phyloP scores from a whole-genome alignment of 2,888 invertebrate species.

The Hemithea aestivaria region DNA sequence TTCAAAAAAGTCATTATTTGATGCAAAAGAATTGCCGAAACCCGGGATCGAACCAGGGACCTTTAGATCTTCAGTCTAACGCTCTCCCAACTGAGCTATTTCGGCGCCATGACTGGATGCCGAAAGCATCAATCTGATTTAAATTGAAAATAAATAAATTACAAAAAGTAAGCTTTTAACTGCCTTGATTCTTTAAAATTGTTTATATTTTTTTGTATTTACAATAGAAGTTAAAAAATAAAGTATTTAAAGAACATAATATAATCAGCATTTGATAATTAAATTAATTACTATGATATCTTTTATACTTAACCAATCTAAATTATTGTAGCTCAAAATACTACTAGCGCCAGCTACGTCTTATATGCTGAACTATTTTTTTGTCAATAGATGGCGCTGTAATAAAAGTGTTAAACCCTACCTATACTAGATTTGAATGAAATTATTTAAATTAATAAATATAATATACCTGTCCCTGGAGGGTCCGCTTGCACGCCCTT shows the following conservation, averaged over 20 bases:
- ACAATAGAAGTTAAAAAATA: no score
- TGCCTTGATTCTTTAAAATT: no score
- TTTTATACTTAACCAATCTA: no score
- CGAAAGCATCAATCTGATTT: background rate
- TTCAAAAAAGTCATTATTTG: no score
- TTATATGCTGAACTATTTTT: background rate
- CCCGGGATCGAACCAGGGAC: constrained; percentile 86
- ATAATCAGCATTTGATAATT: no score
- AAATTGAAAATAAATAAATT: no score
- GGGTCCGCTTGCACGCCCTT: constrained; percentile 54
- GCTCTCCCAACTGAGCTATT: constrained; percentile 84
- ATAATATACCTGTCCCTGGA: constrained; percentile 26
- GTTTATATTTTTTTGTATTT: no score
- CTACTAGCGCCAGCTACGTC: constrained; percentile 34
- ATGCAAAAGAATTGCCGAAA: constrained; percentile 74
- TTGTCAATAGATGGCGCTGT: constrained; percentile 33
- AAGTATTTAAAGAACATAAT: no score
- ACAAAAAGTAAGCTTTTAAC: no score
- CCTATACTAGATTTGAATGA: no score
- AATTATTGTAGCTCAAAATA: constrained; percentile 1
- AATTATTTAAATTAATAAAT: no score
- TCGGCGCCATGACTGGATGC: constrained; percentile 52
- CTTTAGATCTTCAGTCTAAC: constrained; percentile 85
- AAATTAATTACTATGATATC: no score
- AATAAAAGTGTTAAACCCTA: background rate